These are phyloP conservation scores for Eupithecia abbreviata DNA, from an alignment of 2,888 invertebrate genomes.

Conservation along the genomic window DNA sequence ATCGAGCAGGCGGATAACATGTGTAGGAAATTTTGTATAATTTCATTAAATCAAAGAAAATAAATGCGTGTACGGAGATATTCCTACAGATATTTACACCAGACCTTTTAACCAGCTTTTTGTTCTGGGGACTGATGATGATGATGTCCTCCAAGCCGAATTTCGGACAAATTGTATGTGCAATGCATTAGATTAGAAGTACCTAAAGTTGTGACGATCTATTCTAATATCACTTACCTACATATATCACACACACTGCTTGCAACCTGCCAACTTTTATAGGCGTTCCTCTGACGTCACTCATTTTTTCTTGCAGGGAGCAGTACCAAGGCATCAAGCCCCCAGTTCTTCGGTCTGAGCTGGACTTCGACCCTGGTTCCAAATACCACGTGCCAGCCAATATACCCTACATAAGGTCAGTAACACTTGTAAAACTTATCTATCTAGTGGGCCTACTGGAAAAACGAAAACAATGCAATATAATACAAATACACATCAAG, in stretches of 20 bases:
- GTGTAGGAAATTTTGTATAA: too few relatives aligned
- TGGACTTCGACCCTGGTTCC: constrained; percentile 95
- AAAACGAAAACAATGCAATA: background rate
- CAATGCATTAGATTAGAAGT: too few relatives aligned
- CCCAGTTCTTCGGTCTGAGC: constrained; percentile 91
- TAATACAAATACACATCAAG: too few relatives aligned
- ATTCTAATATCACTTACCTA: too few relatives aligned
- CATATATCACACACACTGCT: background rate
- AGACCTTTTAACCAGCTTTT: too few relatives aligned
- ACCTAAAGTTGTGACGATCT: background rate
- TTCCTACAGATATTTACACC: too few relatives aligned
- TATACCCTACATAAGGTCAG: constrained; percentile 95
- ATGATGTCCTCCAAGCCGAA: too few relatives aligned
- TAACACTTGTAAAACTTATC: constrained; percentile 42
- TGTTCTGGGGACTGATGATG: too few relatives aligned
- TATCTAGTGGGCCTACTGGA: background rate
- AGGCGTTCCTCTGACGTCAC: background rate
- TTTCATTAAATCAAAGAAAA: too few relatives aligned
- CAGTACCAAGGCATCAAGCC: constrained; percentile 93
- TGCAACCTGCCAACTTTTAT: background rate
- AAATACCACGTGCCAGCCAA: constrained; percentile 97
- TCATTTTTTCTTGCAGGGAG: constrained; percentile 81
- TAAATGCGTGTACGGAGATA: too few relatives aligned
- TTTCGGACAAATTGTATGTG: too few relatives aligned
- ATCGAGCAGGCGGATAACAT: too few relatives aligned